Evolutionary conservation across 2,797 vertebrate genomes (phyloP).

Genomic region (Pangasius krempfi): DNA sequence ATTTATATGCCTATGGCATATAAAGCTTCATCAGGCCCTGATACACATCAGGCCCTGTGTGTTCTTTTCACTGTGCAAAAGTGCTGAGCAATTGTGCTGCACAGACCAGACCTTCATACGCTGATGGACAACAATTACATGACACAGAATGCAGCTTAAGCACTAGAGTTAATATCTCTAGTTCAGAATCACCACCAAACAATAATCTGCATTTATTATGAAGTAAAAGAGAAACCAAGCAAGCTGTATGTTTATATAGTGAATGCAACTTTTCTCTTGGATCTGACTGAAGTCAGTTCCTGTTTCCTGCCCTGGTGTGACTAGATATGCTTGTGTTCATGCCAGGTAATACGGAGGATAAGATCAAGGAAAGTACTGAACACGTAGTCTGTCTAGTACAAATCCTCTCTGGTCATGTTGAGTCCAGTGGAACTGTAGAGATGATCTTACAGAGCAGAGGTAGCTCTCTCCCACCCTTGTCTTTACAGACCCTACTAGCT

Average conservation of each 20-base stretch:
- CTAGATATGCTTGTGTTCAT: slow-evolving; percentile 10
- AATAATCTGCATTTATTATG: slow-evolving; percentile 1
- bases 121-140: background rate
- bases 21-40: background rate
- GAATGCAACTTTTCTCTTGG: slow-evolving; percentile 6
- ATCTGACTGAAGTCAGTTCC: slow-evolving; percentile 18
- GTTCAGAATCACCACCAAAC: slow-evolving; percentile 2
- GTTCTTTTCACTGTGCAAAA: background rate
- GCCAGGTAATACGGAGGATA: slow-evolving; percentile 37
- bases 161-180: background rate
- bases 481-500: slow-evolving; percentile 12
- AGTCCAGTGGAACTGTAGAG: slow-evolving; percentile 13
- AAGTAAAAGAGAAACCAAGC: slow-evolving; percentile 1
- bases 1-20: background rate
- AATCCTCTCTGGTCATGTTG: slow-evolving; percentile 27
- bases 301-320: slow-evolving; percentile 21
- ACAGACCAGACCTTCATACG: slow-evolving; percentile 5
- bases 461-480: slow-evolving; percentile 5
- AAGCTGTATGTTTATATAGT: background rate
- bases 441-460: slow-evolving; percentile 32
- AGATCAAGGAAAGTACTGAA: slow-evolving; percentile 23
- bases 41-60: background rate
- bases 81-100: background rate
- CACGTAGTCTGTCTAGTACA: slow-evolving; percentile 23
- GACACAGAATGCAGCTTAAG: slow-evolving; percentile 14